Evolutionary conservation across 1,140 invertebrate genomes (phyloP), one percentile per base, ranked within the genome.

Genomic region (Adoxophyes honmai): DNA sequence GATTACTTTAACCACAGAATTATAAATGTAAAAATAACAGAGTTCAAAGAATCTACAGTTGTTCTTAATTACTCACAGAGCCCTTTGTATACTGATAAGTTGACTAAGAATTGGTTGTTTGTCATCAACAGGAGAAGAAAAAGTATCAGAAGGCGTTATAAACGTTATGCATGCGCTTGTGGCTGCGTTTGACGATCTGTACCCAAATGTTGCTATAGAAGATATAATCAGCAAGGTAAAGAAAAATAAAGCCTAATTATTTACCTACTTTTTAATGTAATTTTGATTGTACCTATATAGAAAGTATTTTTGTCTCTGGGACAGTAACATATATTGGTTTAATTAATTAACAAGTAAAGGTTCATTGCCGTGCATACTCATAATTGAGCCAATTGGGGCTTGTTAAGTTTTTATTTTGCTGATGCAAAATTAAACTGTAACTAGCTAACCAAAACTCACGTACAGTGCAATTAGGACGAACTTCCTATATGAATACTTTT

Each of bases 171-270:
- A 88, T 61, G 86, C 87, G 18, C 61, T 90, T 4, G 75, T 75
- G 8, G 86, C 82, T 2, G 87, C 83, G 8, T 87, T 89, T 66
- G 87, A 89, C 55, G 85, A 89, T 63, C 73, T 90, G 62, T 90
- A 86, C 66, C 88, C 87, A 35, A 88, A 86, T 66, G 85, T 89
- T 38, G 71, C 87, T 11, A 80, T 90, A 64, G 80, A 79, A 61
- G 86, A 90, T 63, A 86, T 90, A 57, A 80, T 90, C 57, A 74
- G 78, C 60, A 90, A 89, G 84, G 88, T 88, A 52, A 33, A 5
- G 5, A 5, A 51, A 51, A 13, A 39, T 11, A 39, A 14, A 14
- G n/a, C 5, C 8, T 10, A 36, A 36, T n/a, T 9, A 34, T 34
- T 34, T 34, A 5, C n/a, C n/a, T 28, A 28, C 2, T 28, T 3